Evolutionary conservation across 2,113 vertebrate genomes (phyloP), one percentile per base, ranked within the genome.

Genomic region (Prionailurus bengalensis): DNA sequence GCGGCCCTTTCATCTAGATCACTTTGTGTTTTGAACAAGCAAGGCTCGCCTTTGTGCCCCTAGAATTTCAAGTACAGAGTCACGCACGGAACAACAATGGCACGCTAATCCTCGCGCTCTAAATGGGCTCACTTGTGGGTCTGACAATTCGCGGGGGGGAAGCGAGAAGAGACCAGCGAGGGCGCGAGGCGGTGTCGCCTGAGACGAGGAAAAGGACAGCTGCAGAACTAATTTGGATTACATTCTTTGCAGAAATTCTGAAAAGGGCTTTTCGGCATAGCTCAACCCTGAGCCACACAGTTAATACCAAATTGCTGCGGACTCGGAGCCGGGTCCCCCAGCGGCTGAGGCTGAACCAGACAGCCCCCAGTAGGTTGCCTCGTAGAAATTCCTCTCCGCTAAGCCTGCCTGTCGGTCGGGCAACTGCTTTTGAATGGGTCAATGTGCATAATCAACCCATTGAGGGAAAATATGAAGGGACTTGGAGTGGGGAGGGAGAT

Each of bases 151-250:
- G 33, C 83, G 79, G 25, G 16, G 16, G 74, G 92, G 84, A 53
- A 92, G 71, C 7, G 76, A 89, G 96, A 79, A 82, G 95, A 80
- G 92, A 85, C 11, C 11, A 86, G 91, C 25, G 48, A 87, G 94
- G 95, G 73, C 70, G 63, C 84, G 79, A 97, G 96, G 58, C 73
- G 55, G 58, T 91, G 96, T 96, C 70, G 96, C 96, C 93, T 27
- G 97, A 91, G 95, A 92, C 31, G 23, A 45, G 92, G 78, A 63
- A 70, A 83, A 92, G 83, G 96, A 98, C 97, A 97, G 97, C 97
- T 96, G 96, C 98, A 97, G 94, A 95, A 98, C 97, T 96, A 97
- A 98, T 97, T 95, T 96, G 97, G 97, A 97, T 97, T 92, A 91
- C 97, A 98, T 98, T 97, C 97, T 90, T 97, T 82, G 89, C 91